Base-by-base conservation (phyloP, 2,888 invertebrate genomes). In the Euplexia lucipara region DNA sequence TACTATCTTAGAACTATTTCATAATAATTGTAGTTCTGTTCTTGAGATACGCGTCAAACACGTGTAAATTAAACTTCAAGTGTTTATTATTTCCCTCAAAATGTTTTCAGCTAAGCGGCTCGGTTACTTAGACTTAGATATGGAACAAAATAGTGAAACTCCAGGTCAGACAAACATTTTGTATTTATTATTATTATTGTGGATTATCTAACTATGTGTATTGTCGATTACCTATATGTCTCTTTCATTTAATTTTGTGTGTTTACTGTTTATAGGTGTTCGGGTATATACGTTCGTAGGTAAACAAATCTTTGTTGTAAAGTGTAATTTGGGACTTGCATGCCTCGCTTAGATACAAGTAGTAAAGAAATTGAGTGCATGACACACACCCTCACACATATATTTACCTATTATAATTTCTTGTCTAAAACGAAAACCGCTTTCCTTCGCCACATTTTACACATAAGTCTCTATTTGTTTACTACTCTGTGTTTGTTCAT, bases 211-310 rank as follows among this genome's bases (percentile, higher is more conserved):
- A 63, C 66, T 62, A 47, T 39, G 64, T 76, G 52, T 60, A 0
- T 54, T 18, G 20, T 51, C 10, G 10, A 41, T 58, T n/a, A 22
- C 12, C 7, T 56, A 39, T 8, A 58, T 72, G 37, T 70, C 47
- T 78, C 52, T 79, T 73, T 49, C 22, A 52, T 78, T 70, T n/a
- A n/a, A n/a, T n/a, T n/a, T n/a, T 81, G 41, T 85, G 67, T 86
- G 70, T 84, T 87, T 88, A 78, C 91, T 86, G 72, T 84, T 87
- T 88, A 76, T 92, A 93, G 93, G 89, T 91, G 90, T 81, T 84
- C 92, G 92, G 87, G 91, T 93, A 16, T 93, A 93, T 88, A 88
- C 88, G 58, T 93, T 93, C 81, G 83, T 90, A 84, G 93, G 93
- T 93, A 93, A 91, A 84, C 75, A 78, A 79, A 76, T 65, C 41